A percentile compares a stretch with the other conserved stretches of the same genome.
phyloP scores from a whole-genome alignment of 2,797 vertebrate species.

The Megaceryle alcyon region DNA sequence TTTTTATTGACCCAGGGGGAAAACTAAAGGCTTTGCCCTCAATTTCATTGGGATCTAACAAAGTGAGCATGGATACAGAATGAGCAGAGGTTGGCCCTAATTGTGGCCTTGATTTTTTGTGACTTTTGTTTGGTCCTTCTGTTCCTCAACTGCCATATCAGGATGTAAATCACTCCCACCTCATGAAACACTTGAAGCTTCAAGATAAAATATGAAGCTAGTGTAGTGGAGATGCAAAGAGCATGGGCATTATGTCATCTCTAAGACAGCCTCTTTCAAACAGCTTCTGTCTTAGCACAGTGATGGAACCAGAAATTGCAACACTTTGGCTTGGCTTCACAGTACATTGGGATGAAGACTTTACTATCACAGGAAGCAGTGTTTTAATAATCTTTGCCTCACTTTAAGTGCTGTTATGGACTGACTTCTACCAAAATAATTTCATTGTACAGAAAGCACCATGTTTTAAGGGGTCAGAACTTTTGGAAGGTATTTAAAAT shows the following conservation, averaged over 20 bases:
- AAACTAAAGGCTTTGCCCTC: not conserved
- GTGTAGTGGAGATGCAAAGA: not conserved
- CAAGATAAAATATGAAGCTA: not conserved
- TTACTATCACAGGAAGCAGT: not conserved
- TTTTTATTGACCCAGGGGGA: not conserved
- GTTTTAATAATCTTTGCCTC: not conserved
- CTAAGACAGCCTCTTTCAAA: not conserved
- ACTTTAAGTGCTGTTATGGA: slow-evolving; percentile 23
- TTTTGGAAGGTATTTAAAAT: not conserved
- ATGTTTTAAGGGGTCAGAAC: slow-evolving; percentile 12
- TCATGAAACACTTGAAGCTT: not conserved
- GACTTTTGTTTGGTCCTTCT: not conserved
- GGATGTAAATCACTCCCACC: not conserved
- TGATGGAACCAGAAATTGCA: not conserved
- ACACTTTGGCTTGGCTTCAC: not conserved
- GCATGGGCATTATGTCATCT: not conserved
- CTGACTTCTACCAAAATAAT: not conserved
- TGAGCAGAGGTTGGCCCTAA: not conserved
- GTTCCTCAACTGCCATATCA: not conserved
- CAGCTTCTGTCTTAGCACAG: not conserved
- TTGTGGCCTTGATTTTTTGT: not conserved
- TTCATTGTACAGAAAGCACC: not conserved
- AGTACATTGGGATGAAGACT: not conserved
- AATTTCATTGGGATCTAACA: not conserved
- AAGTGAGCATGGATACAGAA: not conserved